Conservation (phyloP, 1,140 invertebrate genomes). For the Pseudachorutes palmiensis region DNA sequence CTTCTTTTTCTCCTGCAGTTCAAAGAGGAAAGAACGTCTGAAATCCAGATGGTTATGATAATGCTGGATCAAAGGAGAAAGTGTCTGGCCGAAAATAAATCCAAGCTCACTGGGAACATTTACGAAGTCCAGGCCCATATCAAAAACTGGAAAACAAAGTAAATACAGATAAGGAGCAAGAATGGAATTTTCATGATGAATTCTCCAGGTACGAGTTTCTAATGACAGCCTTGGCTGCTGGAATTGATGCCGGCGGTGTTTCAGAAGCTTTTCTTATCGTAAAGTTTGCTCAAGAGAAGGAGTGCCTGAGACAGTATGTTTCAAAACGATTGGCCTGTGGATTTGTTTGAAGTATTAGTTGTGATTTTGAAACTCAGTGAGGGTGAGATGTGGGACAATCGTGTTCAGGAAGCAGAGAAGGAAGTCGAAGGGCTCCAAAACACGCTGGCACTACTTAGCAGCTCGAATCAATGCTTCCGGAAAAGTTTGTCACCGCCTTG, state of each 20-base stretch:
- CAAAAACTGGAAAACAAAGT: slow-evolving; percentile 52
- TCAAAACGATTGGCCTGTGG: not conserved
- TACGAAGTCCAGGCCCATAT: slow-evolving; percentile 50
- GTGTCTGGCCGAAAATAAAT: slow-evolving; percentile 50
- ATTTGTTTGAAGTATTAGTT: slow-evolving; percentile 3
- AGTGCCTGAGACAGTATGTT: slow-evolving; percentile 20
- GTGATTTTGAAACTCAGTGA: slow-evolving; percentile 47
- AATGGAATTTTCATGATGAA: not conserved
- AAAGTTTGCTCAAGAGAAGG: slow-evolving; percentile 43
- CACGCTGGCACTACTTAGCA: slow-evolving; percentile 46
- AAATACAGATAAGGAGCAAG: slow-evolving; percentile 17
- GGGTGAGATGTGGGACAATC: slow-evolving; percentile 59
- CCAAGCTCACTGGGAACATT: slow-evolving; percentile 50
- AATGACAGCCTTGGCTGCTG: slow-evolving; percentile 40
- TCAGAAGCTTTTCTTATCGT: slow-evolving; percentile 59
- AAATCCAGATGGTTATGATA: slow-evolving; percentile 24
- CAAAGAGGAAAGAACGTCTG: slow-evolving; percentile 19
- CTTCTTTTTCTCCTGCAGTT: slow-evolving; percentile 11
- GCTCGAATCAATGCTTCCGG: slow-evolving; percentile 32
- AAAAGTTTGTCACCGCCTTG: slow-evolving; percentile 25
- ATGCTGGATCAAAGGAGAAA: slow-evolving; percentile 44
- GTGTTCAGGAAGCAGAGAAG: slow-evolving; percentile 56
- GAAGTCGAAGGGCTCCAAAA: slow-evolving; percentile 67
- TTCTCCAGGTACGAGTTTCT: slow-evolving; percentile 37
- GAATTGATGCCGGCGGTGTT: slow-evolving; percentile 51